A percentile compares a stretch with the other conserved stretches of the same genome.
These are phyloP conservation scores for Pseudolaguvia tuberculata DNA, from an alignment of 2,113 vertebrate species.

Conservation along the genomic window DNA sequence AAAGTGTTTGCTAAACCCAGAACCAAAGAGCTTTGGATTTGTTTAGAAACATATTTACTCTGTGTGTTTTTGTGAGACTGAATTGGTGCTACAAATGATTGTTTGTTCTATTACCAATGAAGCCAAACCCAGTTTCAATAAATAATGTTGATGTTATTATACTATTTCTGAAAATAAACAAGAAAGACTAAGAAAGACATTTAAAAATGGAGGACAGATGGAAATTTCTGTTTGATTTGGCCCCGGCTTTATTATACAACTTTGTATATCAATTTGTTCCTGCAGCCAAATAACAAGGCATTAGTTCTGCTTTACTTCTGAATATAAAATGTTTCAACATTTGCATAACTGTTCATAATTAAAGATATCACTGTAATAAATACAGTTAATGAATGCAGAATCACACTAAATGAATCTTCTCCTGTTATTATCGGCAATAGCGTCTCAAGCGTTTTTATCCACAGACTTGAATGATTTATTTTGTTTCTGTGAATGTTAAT, in stretches of 20 bases:
- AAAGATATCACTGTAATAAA: background rate
- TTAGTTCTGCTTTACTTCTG: background rate
- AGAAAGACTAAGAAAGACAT: background rate
- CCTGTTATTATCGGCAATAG: background rate
- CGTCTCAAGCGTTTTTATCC: background rate
- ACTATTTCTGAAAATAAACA: background rate
- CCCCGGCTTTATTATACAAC: background rate
- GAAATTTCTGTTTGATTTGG: background rate
- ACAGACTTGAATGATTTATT: background rate
- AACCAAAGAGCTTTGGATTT: slow-evolving; percentile 53
- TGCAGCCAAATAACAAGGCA: background rate
- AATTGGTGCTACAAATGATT: background rate
- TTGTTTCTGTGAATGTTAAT: background rate
- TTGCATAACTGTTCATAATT: background rate
- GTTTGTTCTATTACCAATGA: background rate
- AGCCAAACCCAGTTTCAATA: background rate
- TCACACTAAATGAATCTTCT: background rate
- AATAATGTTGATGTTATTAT: slow-evolving; percentile 14
- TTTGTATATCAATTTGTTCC: background rate
- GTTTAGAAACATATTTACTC: slow-evolving; percentile 21
- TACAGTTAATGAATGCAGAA: too few relatives aligned
- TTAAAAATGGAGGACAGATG: slow-evolving; percentile 2
- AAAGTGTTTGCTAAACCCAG: slow-evolving; percentile 62
- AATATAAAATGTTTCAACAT: background rate
- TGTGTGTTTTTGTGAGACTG: background rate